Base-by-base conservation (phyloP, 2,113 vertebrate genomes). In the Empidonax alnorum region DNA sequence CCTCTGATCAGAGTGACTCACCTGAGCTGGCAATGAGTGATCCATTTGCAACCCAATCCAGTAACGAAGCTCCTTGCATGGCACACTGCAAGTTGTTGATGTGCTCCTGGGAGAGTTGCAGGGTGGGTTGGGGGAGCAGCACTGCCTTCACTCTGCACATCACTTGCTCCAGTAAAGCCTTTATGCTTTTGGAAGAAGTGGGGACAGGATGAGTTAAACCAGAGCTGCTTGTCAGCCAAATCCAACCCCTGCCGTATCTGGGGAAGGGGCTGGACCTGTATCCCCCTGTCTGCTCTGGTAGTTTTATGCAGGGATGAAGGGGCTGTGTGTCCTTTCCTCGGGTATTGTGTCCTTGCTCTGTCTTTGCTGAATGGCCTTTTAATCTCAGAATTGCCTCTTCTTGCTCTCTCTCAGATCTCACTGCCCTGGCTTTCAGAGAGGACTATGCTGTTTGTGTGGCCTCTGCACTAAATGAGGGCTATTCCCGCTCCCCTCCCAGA, bases 1-100 rank as follows among this genome's bases (percentile, higher is more conserved):
- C 63, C 37, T 80, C 50, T 79, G 46, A 15, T 84, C 10, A 1
- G 79, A 92, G 84, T 95, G 92, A 94, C 87, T 96, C 95, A 96
- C 94, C 95, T 88, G 85, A 46, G 63, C 95, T 93, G 88, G 83
- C 90, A 83, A 3, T 19, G 14, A 85, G 49, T 67, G 8, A 19
- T n/a, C 4, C n/a, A 6, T 50, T n/a, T 81, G 49, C 90, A 86
- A 17, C 44, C 50, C 58, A 28, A 8, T 4, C 65, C 68, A 66
- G 2, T 35, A 81, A 37, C 71, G 47, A 12, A 28, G 21, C 46
- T 69, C 12, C 63, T 18, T 53, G 28, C 2, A 3, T 76, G 93
- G 84, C 90, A 61, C n/a, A 0, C 1, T 33, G 37, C 1, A 16
- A 90, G 83, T 61, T 75, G 90, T 22, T 84, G 85, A 15, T 82